Evolutionary conservation across 2,113 vertebrate genomes (phyloP).

Genomic region (Donacobius atricapilla): DNA sequence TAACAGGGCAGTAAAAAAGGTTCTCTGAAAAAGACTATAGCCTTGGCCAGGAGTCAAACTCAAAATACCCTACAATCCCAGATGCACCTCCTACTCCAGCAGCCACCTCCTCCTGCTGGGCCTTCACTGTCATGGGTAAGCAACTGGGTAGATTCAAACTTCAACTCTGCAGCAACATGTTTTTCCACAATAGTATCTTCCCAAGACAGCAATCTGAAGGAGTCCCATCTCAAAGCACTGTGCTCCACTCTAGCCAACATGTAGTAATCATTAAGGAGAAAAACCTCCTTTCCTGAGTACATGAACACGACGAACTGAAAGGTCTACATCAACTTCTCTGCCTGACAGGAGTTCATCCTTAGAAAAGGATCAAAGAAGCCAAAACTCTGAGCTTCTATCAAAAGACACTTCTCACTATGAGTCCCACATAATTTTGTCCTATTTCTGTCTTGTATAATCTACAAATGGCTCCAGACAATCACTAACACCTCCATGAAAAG

Average conservation of each 20-base stretch:
- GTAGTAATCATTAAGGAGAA: not conserved
- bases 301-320: not conserved
- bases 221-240: not conserved
- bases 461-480: not conserved
- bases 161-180: not conserved
- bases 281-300: not conserved
- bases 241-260: not conserved
- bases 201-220: not conserved
- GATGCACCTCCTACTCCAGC: not conserved
- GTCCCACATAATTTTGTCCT: not conserved
- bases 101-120: not conserved
- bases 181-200: not conserved
- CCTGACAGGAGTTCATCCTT: not conserved
- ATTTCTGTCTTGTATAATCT: not conserved
- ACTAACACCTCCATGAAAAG: not conserved
- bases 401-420: not conserved
- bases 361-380: not conserved
- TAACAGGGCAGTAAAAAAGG: not conserved
- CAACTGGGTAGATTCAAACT: not conserved
- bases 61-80: not conserved
- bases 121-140: not conserved
- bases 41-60: not conserved
- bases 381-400: not conserved
- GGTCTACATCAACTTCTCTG: not conserved
- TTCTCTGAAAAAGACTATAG: not conserved